Base-by-base conservation (phyloP, 1,140 invertebrate genomes). In the Drosophila nasuta region DNA sequence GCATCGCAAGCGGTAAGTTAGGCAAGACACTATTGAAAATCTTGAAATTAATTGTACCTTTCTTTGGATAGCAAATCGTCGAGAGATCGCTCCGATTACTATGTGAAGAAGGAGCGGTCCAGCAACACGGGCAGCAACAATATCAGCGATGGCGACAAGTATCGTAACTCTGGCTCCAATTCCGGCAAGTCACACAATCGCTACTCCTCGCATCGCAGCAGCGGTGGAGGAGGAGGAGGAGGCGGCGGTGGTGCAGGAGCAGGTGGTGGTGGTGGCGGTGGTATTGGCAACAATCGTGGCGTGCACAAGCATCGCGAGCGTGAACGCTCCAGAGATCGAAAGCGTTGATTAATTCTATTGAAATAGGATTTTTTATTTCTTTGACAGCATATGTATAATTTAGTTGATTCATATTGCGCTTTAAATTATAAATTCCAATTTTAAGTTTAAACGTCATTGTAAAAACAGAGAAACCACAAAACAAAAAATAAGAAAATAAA, bases 311-410 rank as follows among this genome's bases (percentile, higher is more conserved):
- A 89, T 57, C 76, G 91, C 10, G 85, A 92, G 6, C 74, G 79
- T 45, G 91, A 92, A 15, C 91, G 88, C 7, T 86, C 86, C n/a
- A 73, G 91, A 25, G 88, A 92, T 73, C 81, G 91, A 15, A 92
- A 92, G 56, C 88, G 91, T 51, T 92, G 79, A 70, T 56, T 6
- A 48, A 10, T 41, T 35, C 11, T 45, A 43, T 25, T 10, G 10
- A 51, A 20, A 20, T 20, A 20, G 17, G 2, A 3, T 51, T 51
- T 41, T 46, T 33, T 52, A 38, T 74, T 62, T 54, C 13, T 63
- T 75, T 69, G 69, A n/a, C 38, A 48, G 43, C 11, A 63, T 51
- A 54, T 54, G 33, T 62, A 52, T 28, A 45, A 25, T 63, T 69
- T 62, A 68, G 62, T 63, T 56, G 58, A 28, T 46, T 74, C 5